A percentile compares a stretch with the other conserved stretches of the same genome.
Conservation (phyloP, 2,797 vertebrate species). For the Phylloscopus collybita region DNA sequence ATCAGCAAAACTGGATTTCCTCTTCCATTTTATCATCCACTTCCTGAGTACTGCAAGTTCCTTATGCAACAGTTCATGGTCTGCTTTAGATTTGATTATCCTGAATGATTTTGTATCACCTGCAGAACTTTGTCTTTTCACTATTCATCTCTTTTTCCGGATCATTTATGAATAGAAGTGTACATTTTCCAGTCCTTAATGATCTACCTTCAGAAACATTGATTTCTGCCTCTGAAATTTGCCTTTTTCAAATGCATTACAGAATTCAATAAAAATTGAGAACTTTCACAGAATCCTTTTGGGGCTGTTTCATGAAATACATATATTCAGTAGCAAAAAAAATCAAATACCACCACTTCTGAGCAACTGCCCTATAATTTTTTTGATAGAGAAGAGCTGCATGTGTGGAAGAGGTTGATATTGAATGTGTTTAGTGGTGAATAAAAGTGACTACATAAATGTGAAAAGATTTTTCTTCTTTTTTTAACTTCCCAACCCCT, state of each 20-base stretch:
- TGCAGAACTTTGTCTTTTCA: conserved; percentile 55
- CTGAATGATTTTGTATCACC: conserved; percentile 28
- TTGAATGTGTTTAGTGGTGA: not conserved
- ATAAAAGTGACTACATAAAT: not conserved
- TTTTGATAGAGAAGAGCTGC: not conserved
- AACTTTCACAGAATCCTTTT: not conserved
- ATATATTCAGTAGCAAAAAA: not conserved
- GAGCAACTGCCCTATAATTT: not conserved
- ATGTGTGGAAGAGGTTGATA: not conserved
- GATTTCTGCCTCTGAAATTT: conserved; percentile 56
- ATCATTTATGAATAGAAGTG: conserved; percentile 50
- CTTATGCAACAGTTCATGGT: not conserved
- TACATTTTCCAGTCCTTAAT: conserved; percentile 56
- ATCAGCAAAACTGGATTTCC: not conserved
- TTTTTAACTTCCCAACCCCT: not conserved
- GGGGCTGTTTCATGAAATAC: not conserved
- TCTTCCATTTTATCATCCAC: not conserved
- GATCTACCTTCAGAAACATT: conserved; percentile 27
- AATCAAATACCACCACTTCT: not conserved
- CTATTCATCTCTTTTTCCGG: conserved; percentile 57
- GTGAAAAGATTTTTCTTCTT: not conserved
- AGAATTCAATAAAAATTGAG: conserved; percentile 8
- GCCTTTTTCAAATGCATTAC: conserved; percentile 25
- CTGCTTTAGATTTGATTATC: conserved; percentile 42
- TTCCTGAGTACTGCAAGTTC: not conserved